phyloP scores from a whole-genome alignment of 1,140 invertebrate species.

The Drosophila pseudoobscura region DNA sequence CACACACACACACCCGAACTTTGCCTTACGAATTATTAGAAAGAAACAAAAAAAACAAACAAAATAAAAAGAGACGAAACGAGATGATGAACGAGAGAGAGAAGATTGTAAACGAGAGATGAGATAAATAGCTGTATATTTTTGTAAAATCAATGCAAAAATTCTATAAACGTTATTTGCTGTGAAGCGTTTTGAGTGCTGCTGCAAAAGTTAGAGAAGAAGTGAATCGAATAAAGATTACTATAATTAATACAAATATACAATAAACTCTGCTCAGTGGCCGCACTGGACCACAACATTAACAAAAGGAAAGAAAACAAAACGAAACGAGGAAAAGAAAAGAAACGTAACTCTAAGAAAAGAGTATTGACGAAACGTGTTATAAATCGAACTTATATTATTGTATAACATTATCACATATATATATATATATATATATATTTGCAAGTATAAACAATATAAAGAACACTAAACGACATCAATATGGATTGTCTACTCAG shows the following conservation, averaged over 20 bases:
- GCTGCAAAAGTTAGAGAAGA: slow-evolving; percentile 8
- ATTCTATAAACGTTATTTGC: slow-evolving; percentile 54
- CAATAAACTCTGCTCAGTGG: slow-evolving; percentile 53
- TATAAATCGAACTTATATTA: slow-evolving; percentile 48
- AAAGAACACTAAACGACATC: slow-evolving; percentile 41
- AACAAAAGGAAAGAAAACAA: slow-evolving; percentile 3
- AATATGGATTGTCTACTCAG: slow-evolving; percentile 45
- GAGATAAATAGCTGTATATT: slow-evolving; percentile 49
- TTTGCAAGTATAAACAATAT: slow-evolving; percentile 13
- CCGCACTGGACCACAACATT: slow-evolving; percentile 7
- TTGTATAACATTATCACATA: slow-evolving; percentile 40
- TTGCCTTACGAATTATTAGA: slow-evolving; percentile 52
- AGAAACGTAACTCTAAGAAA: slow-evolving; percentile 27
- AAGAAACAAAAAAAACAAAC: not conserved
- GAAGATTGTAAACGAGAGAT: slow-evolving; percentile 17
- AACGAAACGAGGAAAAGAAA: slow-evolving; percentile 32
- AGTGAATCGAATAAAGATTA: slow-evolving; percentile 50
- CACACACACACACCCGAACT: slow-evolving; percentile 38
- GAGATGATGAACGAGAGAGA: slow-evolving; percentile 15
- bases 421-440: slow-evolving; percentile 54
- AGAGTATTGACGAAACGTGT: slow-evolving; percentile 43
- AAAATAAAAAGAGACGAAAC: not conserved
- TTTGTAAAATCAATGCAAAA: slow-evolving; percentile 49
- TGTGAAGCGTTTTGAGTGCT: slow-evolving; percentile 16
- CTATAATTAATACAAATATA: slow-evolving; percentile 30